Conservation (phyloP, 2,113 vertebrate genomes). For the Hydropotes inermis region DNA sequence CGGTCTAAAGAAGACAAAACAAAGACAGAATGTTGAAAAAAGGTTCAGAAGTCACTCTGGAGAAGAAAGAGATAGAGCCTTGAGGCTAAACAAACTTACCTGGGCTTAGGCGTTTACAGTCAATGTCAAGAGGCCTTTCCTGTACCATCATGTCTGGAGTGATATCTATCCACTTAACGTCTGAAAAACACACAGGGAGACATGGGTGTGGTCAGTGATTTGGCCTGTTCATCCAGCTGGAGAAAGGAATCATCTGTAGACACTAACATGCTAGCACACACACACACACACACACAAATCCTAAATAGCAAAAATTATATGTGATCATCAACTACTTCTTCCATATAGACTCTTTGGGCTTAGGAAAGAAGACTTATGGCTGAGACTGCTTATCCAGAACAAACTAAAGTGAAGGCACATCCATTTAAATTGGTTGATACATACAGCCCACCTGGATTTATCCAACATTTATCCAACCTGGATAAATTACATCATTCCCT, state of each 20-base stretch:
- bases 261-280: not conserved
- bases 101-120: constrained; percentile 80
- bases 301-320: not conserved
- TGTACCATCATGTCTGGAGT: constrained; percentile 82
- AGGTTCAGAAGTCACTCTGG: not conserved
- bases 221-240: not conserved
- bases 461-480: not conserved
- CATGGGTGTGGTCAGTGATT: not conserved
- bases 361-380: not conserved
- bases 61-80: not conserved
- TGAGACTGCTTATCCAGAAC: not conserved
- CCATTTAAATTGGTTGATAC: not conserved
- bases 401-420: not conserved
- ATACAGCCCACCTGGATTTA: not conserved
- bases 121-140: constrained; percentile 73
- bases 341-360: not conserved
- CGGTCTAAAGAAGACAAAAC: constrained; percentile 78
- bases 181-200: constrained; percentile 63
- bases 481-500: not conserved
- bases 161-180: constrained; percentile 85
- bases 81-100: constrained; percentile 75
- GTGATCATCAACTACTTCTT: not conserved
- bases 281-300: not conserved
- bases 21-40: not conserved
- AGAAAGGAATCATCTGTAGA: not conserved